Evolutionary conservation across 2,113 vertebrate genomes (phyloP).

Genomic region (Chlamydotis undulata): DNA sequence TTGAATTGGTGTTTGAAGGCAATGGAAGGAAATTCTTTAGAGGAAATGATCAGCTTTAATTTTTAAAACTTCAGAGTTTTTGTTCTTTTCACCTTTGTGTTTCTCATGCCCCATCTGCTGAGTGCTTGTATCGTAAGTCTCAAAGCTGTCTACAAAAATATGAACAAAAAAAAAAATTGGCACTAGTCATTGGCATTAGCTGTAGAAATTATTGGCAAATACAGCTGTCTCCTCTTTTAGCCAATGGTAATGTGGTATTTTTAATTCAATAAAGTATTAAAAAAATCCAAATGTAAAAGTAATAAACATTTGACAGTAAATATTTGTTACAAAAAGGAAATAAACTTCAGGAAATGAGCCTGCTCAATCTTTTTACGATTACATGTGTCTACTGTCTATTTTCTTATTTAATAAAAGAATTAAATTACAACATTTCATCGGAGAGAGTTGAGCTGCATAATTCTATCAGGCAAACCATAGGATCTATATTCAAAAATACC

Average conservation of each 20-base stretch:
- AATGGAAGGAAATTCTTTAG: not conserved
- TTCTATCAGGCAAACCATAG: not conserved
- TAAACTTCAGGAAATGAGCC: constrained; percentile 65
- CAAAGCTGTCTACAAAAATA: constrained; percentile 74
- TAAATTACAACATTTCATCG: not conserved
- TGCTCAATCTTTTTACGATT: constrained; percentile 66
- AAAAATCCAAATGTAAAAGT: constrained; percentile 76
- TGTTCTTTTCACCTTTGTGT: constrained; percentile 22
- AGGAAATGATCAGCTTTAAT: constrained; percentile 11
- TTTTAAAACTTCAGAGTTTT: constrained; percentile 12
- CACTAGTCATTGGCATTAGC: constrained; percentile 68
- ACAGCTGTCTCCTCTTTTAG: constrained; percentile 76
- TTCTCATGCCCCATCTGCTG: constrained; percentile 61
- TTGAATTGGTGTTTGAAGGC: not conserved
- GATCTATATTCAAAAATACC: not conserved
- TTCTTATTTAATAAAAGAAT: constrained; percentile 8
- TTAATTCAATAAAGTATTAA: constrained; percentile 76
- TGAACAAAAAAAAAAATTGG: constrained; percentile 73
- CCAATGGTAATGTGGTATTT: constrained; percentile 80
- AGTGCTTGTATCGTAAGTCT: constrained; percentile 63
- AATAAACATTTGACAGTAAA: constrained; percentile 76
- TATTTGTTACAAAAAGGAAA: constrained; percentile 77
- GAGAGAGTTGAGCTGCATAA: not conserved
- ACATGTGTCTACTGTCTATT: constrained; percentile 44
- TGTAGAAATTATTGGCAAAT: constrained; percentile 77